Base-by-base conservation (phyloP, 1,140 invertebrate species). In the Drosophila littoralis region DNA sequence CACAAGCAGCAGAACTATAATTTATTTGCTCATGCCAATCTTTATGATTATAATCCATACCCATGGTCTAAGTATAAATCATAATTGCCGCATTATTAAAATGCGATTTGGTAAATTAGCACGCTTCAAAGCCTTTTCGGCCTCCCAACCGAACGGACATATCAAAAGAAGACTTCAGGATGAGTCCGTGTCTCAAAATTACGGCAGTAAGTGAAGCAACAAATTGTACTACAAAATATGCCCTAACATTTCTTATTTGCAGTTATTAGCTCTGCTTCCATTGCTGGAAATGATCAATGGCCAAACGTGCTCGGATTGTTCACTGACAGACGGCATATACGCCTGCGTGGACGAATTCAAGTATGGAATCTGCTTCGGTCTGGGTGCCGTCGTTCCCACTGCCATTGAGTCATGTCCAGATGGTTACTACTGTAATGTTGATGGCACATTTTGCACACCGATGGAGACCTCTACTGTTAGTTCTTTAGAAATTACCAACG, bases 281-380 rank as follows among this genome's bases (percentile, higher is more conserved):
- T 48, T 40, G 15, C 10, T 63, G n/a, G 12, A 12, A 32, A 40
- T 8, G 42, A 45, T 48, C 1, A 36, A 38, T 6, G 52, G 76
- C 36, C 48, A 57, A 58, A 69, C 43, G 0, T 88, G 83, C 12
- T 68, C 32, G 0, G 55, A 88, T 51, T 88, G 83, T 28, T 32
- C 45, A n/a, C 10, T 52, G 1, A 79, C 79, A 1, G 48, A 45
- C 12, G 4, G 0, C 0, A 46, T 50, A 2, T 79, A 83, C 28
- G 83, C 65, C 10, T 86, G 83, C 50, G 1, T 86, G 1, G 68
- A 54, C 59, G 82, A 86, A 54, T 63, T 52, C n/a, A 40, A 45
- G 6, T 79, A 17, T 32, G 82, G 83, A 6, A 13, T 88, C 9
- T 86, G 82, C 13, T 68, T 60, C 12, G 13, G 7, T 10, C 12